Base-by-base conservation (phyloP, 1,140 invertebrate species). In the Rhopalosiphum maidis region DNA sequence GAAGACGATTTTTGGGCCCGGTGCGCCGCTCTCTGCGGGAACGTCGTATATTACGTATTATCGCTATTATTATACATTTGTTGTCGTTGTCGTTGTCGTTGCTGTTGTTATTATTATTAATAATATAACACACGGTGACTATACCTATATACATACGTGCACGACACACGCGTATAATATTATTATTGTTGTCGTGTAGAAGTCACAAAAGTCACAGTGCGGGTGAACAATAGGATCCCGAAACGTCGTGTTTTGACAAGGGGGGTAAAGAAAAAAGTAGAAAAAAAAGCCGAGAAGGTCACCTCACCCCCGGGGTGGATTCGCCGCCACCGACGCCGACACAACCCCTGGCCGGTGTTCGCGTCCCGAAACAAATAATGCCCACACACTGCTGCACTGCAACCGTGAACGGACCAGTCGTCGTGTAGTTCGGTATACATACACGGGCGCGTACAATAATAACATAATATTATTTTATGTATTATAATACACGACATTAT, bases 221-320 rank as follows among this genome's bases (percentile, higher is more conserved):
- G 30, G 35, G 41, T 41, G 37, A 18, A 91, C 90, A 92, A 92
- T 83, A 22, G 77, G 77, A 25, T 35, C 25, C 46, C 51, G 8
- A 85, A 41, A 37, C 43, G 43, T 22, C 77, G 46, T 92, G 91
- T 92, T 92, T 92, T 92, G 91, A 92, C 91, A 92, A 90, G 21
- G 91, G 90, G 55, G n/a, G 0, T 1, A 8, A 90, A 15, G 4
- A 25, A 35, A 46, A 82, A n/a, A 91, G 43, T 30, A 90, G 68
- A 68, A 37, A 54, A 55, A 51, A 46, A 77, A 60, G 35, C 55
- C 25, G 82, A 83, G 82, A 83, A 83, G 82, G 51, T n/a, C 86
- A 23, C 60, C 30, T 68, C 48, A 25, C 54, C 51, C 88, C n/a
- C 51, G 51, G 35, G n/a, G 37, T 4, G 89, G 6, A 35, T 35